Base-by-base conservation (phyloP, 2,797 vertebrate genomes). In the Orestias chungarensis region DNA sequence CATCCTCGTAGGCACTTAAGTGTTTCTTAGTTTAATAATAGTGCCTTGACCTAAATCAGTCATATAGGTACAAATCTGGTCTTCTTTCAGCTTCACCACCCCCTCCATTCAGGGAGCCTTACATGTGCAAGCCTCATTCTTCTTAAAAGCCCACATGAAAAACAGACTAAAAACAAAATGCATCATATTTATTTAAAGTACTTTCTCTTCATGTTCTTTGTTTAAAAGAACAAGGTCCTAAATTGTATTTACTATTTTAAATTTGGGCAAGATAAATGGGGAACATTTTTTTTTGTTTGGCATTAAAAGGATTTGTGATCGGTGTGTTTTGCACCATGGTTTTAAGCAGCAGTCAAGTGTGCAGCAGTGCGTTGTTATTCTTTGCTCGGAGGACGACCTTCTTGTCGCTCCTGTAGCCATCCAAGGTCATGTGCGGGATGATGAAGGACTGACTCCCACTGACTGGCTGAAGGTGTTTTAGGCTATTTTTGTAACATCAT, bases 11-110 rank as follows among this genome's bases (percentile, higher is more conserved):
- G 81, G 81, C 89, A 76, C 81, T 85, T 77, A 85, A 89, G 89
- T 86, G 79, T 87, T 78, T 93, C 86, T 93, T 91, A 87, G 92
- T 92, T 93, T 94, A 92, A 90, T 87, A 91, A 88, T 88, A 82
- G 90, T 91, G 87, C 74, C 89, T 91, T 86, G 89, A 87, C 92
- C 92, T 90, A 90, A 94, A 93, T 94, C 91, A 90, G 64, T 93
- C 90, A 90, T 81, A 87, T 79, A 85, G 87, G 80, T 78, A 75
- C 75, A 82, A 90, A 92, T 82, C 85, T 89, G 84, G 50, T 81
- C 80, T 86, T 75, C 71, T 86, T 84, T 79, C 78, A 55, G 76
- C 74, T 73, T 78, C 66, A 50, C 68, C 71, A 44, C 50, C 62
- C 15, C 69, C 74, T 79, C 70, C 76, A 70, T 64, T 29, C 66